Evolutionary conservation across 2,888 invertebrate species (phyloP).

Genomic region (Zonitis immaculata): DNA sequence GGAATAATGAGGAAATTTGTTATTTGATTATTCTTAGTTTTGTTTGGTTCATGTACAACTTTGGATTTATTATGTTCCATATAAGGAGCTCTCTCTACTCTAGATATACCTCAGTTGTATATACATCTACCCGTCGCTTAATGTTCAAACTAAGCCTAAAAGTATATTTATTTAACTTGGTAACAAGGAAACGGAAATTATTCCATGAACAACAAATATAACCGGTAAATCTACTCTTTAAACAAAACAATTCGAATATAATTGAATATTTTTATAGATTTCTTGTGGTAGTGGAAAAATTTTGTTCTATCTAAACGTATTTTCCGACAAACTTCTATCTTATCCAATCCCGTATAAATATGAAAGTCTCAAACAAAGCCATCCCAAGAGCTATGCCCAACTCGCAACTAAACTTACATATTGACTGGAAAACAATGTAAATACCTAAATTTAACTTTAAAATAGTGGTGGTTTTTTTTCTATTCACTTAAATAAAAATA

Average conservation of each 20-base stretch:
- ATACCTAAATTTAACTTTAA: background rate
- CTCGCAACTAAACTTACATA: background rate
- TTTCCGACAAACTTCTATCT: background rate
- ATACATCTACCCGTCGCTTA: background rate
- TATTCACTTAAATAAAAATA: too few relatives aligned
- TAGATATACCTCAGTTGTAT: background rate
- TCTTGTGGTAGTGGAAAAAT: too few relatives aligned
- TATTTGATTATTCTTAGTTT: background rate
- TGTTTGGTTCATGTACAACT: background rate
- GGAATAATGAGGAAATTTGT: background rate
- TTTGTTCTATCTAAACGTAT: too few relatives aligned
- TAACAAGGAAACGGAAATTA: background rate
- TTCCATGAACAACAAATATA: background rate
- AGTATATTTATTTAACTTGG: background rate
- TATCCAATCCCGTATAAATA: background rate
- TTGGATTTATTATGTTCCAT: background rate
- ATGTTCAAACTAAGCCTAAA: background rate
- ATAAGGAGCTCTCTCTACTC: constrained; percentile 1
- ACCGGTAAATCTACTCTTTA: background rate
- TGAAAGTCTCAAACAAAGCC: background rate
- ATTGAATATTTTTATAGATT: too few relatives aligned
- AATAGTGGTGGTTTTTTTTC: background rate
- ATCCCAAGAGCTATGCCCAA: background rate
- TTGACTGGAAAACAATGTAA: background rate
- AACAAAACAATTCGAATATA: too few relatives aligned